phyloP scores from a whole-genome alignment of 2,113 vertebrate genomes.

The Bombycilla garrulus region DNA sequence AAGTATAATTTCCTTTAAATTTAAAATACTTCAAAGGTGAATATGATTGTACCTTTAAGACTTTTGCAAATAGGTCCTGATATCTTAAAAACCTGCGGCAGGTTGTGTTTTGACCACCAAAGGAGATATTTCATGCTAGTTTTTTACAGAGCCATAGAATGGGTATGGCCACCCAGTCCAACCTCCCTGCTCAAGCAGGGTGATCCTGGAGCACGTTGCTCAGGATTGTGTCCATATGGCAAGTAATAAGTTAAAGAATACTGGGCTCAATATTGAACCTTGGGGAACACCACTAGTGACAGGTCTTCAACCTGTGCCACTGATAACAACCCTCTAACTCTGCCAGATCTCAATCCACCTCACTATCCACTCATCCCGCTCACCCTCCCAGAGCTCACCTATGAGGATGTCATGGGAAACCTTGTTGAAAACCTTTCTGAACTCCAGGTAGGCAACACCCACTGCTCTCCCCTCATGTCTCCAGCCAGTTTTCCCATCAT shows the following conservation, averaged over 20 bases:
- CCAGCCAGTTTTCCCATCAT: background rate
- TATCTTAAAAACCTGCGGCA: background rate
- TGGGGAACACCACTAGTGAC: background rate
- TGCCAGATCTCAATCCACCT: background rate
- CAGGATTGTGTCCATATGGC: background rate
- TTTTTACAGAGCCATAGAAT: background rate
- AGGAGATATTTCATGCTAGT: background rate
- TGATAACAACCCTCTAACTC: background rate
- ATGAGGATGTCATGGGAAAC: background rate
- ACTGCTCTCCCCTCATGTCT: background rate
- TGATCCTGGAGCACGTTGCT: fast-evolving
- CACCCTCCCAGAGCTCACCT: background rate
- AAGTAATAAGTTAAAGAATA: background rate
- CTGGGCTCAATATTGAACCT: background rate
- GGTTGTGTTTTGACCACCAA: background rate
- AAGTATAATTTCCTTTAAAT: background rate
- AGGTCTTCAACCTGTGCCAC: background rate
- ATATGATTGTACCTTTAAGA: background rate
- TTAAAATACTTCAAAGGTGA: background rate
- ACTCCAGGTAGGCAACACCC: background rate
- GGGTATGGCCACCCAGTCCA: background rate
- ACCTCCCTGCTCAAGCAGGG: background rate
- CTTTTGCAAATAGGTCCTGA: background rate
- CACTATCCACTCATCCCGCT: fast-evolving
- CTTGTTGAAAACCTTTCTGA: background rate